A percentile compares a stretch with the other conserved stretches of the same genome.
phyloP scores from a whole-genome alignment of 2,888 invertebrate species.

The Gryllus longicercus region DNA sequence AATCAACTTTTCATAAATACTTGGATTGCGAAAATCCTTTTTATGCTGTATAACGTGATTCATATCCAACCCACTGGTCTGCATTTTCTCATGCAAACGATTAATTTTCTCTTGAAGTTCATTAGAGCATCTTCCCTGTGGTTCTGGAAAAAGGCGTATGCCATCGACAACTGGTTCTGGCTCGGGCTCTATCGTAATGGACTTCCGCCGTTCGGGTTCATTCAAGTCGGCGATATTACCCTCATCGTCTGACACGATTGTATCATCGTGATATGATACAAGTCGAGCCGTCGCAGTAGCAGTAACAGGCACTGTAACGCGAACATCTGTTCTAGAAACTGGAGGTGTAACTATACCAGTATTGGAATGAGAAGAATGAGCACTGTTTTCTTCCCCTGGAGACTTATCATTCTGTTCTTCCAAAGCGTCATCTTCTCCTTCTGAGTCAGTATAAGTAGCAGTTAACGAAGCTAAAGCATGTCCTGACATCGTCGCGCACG shows the following conservation, averaged over 20 bases:
- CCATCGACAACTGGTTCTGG: conserved; percentile 47
- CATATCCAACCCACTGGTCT: conserved; percentile 77
- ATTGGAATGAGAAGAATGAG: conserved; percentile 31
- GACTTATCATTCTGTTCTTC: conserved; percentile 52
- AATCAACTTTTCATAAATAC: conserved; percentile 95
- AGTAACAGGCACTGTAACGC: conserved; percentile 29
- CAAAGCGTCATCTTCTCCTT: conserved; percentile 74
- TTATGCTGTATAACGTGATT: conserved; percentile 67
- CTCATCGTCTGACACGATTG: conserved; percentile 72
- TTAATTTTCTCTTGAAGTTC: conserved; percentile 81
- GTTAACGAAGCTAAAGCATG: conserved; percentile 78
- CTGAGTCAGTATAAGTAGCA: conserved; percentile 87
- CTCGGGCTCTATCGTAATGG: conserved; percentile 39
- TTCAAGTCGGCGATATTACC: conserved; percentile 45
- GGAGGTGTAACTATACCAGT: conserved; percentile 42
- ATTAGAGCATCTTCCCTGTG: conserved; percentile 71
- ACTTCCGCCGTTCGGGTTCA: conserved; percentile 33
- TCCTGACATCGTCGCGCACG: conserved; percentile 47
- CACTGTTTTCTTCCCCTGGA: conserved; percentile 32
- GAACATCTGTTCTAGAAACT: conserved; percentile 22
- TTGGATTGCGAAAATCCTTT: conserved; percentile 87
- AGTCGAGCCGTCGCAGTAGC: conserved; percentile 47
- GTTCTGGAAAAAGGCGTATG: conserved; percentile 75
- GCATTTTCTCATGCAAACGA: conserved; percentile 72
- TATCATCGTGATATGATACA: conserved; percentile 58